These are phyloP conservation scores for Lasioglossum marginatum DNA, from an alignment of 2,888 invertebrate species.

Conservation along the genomic window DNA sequence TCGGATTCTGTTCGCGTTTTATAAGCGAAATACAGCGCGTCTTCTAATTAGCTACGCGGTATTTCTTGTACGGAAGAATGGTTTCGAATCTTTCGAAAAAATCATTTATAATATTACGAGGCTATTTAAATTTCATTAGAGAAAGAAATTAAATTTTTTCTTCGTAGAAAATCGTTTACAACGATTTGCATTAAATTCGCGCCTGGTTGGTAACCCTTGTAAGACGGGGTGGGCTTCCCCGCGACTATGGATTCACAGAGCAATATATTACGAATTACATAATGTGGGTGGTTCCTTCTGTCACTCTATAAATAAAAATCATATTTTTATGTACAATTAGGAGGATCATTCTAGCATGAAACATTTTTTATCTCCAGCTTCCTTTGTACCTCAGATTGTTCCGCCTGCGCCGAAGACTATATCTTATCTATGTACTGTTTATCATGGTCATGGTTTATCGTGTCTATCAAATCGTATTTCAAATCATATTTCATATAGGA, in stretches of 20 bases:
- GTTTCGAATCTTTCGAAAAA: neutral
- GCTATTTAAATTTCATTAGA: neutral
- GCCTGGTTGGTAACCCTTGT: constrained; percentile 45
- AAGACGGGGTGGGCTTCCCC: neutral
- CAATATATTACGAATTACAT: neutral
- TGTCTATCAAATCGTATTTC: too few species aligned
- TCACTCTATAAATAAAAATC: neutral
- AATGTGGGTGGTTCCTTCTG: neutral
- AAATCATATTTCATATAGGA: neutral
- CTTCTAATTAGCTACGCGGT: constrained; percentile 16
- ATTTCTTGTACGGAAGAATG: neutral
- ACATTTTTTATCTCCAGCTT: neutral
- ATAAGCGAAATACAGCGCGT: constrained; percentile 45
- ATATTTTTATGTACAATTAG: neutral
- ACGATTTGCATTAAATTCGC: constrained; percentile 16
- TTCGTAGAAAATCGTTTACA: constrained; percentile 5
- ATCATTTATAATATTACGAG: neutral
- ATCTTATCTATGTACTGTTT: neutral
- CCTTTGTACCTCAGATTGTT: constrained; percentile 12
- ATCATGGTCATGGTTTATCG: too few species aligned
- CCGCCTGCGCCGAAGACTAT: neutral
- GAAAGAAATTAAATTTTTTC: constrained; percentile 1
- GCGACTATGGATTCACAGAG: neutral
- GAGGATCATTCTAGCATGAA: neutral
- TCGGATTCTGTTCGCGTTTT: constrained; percentile 60